A percentile compares a stretch with the other conserved stretches of the same genome.
phyloP scores from a whole-genome alignment of 2,888 invertebrate genomes.

The Notodonta ziczac region DNA sequence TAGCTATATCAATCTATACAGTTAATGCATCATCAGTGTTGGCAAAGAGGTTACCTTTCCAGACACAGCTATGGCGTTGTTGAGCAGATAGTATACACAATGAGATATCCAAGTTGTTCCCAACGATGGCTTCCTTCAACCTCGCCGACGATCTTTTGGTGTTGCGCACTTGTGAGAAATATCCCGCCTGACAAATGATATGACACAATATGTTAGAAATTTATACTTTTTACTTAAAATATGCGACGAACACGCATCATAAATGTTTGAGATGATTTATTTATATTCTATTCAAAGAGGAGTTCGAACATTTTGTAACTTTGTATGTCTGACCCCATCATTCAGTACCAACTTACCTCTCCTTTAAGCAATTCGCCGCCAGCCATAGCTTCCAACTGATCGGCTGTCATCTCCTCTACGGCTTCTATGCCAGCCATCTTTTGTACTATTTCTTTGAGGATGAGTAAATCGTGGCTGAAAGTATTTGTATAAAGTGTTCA shows the following conservation, averaged over 20 bases:
- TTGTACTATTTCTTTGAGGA: constrained; percentile 98
- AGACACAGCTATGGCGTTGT: constrained; percentile 97
- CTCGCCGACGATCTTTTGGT: constrained; percentile 97
- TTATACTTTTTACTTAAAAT: no score
- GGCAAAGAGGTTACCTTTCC: constrained; percentile 80
- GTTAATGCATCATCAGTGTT: no score
- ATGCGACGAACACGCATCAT: no score
- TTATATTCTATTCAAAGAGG: not conserved
- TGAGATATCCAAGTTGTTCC: constrained; percentile 96
- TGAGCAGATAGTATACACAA: constrained; percentile 98
- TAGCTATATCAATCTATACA: no score
- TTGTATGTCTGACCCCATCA: not conserved
- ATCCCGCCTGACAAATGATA: constrained; percentile 91
- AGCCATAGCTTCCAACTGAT: constrained; percentile 98
- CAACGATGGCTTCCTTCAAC: constrained; percentile 96
- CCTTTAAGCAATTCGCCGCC: constrained; percentile 98
- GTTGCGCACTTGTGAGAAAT: constrained; percentile 98
- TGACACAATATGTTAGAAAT: not conserved
- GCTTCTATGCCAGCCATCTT: constrained; percentile 99
- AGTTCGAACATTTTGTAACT: not conserved
- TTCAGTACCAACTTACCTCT: constrained; percentile 86
- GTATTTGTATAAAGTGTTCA: not conserved
- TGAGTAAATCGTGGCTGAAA: constrained; percentile 92
- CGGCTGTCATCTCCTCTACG: constrained; percentile 97
- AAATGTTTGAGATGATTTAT: not conserved